Conservation (phyloP, 2,113 vertebrate species). For the Bucco capensis region DNA sequence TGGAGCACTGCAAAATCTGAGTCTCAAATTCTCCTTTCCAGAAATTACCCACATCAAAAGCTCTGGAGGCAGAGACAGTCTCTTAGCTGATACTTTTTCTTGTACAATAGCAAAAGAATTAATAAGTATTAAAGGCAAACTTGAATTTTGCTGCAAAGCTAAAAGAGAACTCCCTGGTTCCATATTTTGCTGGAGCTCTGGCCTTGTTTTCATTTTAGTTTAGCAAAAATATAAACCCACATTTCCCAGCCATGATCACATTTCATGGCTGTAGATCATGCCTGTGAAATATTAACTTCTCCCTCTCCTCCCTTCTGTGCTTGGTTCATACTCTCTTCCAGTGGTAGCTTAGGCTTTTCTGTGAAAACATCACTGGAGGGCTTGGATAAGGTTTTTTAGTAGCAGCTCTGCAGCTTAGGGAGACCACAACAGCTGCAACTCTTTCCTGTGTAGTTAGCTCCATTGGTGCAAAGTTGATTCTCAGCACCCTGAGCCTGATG, state of each 20-base stretch:
- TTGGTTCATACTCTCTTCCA: neutral
- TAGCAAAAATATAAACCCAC: neutral
- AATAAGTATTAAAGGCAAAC: slow-evolving; percentile 27
- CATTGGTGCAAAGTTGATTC: slow-evolving; percentile 24
- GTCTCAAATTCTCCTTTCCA: slow-evolving; percentile 32
- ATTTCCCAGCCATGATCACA: slow-evolving; percentile 6
- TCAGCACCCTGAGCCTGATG: neutral
- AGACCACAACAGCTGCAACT: neutral
- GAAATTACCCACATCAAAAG: slow-evolving; percentile 55
- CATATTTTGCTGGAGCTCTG: neutral
- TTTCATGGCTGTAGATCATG: neutral
- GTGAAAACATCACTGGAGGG: neutral
- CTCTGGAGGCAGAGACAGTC: slow-evolving; percentile 26
- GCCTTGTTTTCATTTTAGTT: slow-evolving; percentile 30
- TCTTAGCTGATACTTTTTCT: slow-evolving; percentile 25
- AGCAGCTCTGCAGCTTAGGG: neutral
- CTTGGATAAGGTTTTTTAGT: neutral
- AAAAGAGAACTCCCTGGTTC: neutral
- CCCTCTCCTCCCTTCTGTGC: neutral
- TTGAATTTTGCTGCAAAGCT: neutral
- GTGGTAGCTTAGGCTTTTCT: neutral
- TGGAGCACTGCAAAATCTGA: slow-evolving; percentile 16
- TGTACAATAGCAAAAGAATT: slow-evolving; percentile 15
- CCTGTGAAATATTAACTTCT: slow-evolving; percentile 8
- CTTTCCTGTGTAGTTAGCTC: neutral